Evolutionary conservation across 2,113 vertebrate genomes (phyloP).

Genomic region (Cryptomyrus ogoouensis): DNA sequence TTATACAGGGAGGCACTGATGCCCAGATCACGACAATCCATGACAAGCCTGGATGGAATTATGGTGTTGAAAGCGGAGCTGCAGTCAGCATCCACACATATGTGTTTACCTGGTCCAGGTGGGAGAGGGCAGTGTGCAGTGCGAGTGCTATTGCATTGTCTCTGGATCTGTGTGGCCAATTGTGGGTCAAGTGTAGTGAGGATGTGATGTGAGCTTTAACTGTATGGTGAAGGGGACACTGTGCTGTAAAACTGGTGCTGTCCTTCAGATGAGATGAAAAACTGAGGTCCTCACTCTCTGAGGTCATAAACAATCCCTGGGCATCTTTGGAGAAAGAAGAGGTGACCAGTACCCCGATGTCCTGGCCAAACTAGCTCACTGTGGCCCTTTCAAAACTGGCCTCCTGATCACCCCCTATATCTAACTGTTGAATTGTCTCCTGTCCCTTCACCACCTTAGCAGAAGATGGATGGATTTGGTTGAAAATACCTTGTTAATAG

Average conservation of each 20-base stretch:
- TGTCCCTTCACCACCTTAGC: not conserved
- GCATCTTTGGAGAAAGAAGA: not conserved
- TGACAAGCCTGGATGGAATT: not conserved
- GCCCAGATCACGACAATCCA: not conserved
- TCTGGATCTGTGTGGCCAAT: not conserved
- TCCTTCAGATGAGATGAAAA: not conserved
- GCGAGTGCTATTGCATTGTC: not conserved
- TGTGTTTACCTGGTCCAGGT: not conserved
- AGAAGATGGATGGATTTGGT: no score
- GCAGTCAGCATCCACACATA: not conserved
- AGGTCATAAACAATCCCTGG: not conserved
- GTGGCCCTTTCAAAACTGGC: not conserved
- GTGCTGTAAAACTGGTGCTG: no score
- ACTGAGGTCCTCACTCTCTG: not conserved
- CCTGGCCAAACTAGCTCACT: not conserved
- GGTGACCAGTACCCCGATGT: not conserved
- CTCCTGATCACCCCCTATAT: not conserved
- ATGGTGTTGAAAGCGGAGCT: not conserved
- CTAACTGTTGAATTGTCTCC: not conserved
- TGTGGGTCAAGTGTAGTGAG: no score
- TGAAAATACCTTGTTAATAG: not conserved
- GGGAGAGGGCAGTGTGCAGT: not conserved
- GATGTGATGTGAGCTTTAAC: no score
- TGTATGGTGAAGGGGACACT: not conserved
- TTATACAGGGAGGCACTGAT: not conserved